Base-by-base conservation (phyloP, 2,888 invertebrate species). In the Ectemnius lituratus region DNA sequence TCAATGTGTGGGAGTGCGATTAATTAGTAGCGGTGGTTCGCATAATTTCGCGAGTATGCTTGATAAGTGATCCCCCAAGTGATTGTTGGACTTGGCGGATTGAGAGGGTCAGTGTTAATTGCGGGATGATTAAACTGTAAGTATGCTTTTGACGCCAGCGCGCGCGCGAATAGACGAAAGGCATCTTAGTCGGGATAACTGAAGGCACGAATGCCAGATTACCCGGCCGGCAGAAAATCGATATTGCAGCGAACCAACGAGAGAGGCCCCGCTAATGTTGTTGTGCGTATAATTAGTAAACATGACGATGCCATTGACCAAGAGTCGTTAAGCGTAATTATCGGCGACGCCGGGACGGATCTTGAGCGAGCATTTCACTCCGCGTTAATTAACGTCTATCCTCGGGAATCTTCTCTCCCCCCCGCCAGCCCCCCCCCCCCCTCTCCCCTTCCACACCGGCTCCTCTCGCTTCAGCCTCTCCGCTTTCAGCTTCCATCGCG, bases 311-410 rank as follows among this genome's bases (percentile, higher is more conserved):
- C 11, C 47, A 56, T 58, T 64, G 62, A 62, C 52, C 37, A 52
- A 27, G 62, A 62, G 52, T 49, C 62, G 28, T 66, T 37, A 37
- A 46, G 60, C 18, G 66, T 68, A 68, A 77, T 80, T 72, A 70
- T 62, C 58, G 52, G 23, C 14, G 13, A 20, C 16, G 13, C 13
- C 37, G 11, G 27, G 56, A 27, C 57, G 65, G 49, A 72, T 23
- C 62, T 67, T 52, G n/a, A 16, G 49, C 16, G 57, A 59, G 13
- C 46, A 60, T 66, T 67, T 23, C 49, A 18, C 56, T 27, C n/a
- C 11, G 57, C 57, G 68, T 70, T 78, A 75, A 81, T 78, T 73
- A 81, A 81, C 72, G 73, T 75, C 62, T 58, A 73, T 75, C 70
- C 46, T n/a, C 49, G 62, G 20, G 20, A 61, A 59, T 56, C 8